Evolutionary conservation across 2,888 invertebrate genomes (phyloP), one percentile per base, ranked within the genome.

Genomic region (Arenicola marina): DNA sequence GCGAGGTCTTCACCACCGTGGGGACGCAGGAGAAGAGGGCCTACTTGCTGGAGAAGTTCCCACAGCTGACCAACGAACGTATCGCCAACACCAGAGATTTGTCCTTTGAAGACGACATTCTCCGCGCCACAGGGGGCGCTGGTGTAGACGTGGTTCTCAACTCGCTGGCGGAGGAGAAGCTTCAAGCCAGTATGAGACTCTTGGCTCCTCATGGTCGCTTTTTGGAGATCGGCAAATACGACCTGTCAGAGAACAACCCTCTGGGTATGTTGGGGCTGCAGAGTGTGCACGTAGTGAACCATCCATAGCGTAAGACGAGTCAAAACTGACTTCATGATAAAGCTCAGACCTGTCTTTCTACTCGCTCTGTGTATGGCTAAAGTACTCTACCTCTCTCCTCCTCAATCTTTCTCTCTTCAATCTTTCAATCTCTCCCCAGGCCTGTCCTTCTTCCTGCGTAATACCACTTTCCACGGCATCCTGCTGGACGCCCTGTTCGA

Each of bases 381-480:
- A n/a, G n/a, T 48, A 48, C 21, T 7, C 15, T 21, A 18, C 11
- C 21, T 18, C 21, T 18, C n/a, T n/a, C n/a, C n/a, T n/a, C n/a
- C n/a, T n/a, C n/a, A n/a, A n/a, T n/a, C n/a, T n/a, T n/a, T n/a
- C n/a, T n/a, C n/a, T n/a, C n/a, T n/a, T n/a, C n/a, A n/a, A n/a
- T n/a, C n/a, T 15, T 31, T 11, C 7, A 18, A 29, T 53, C 11
- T 11, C 29, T 53, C 31, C 21, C 4, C 31, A 53, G 31, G 11
- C 26, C 46, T 61, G n/a, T 88, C 94, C 0, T 83, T 97, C 28
- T 95, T 99, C 87, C 85, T 98, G 76, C 96, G 94, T 84, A 98
- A 98, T 83, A 92, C 94, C n/a, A 90, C 94, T 21, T 95, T 99
- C 89, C 97, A 98, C 85, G 98, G 98, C 72, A 95, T 99, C 78